These are phyloP conservation scores for Amphipyra tragopoginis DNA, from an alignment of 2,888 invertebrate species.

Conservation along the genomic window DNA sequence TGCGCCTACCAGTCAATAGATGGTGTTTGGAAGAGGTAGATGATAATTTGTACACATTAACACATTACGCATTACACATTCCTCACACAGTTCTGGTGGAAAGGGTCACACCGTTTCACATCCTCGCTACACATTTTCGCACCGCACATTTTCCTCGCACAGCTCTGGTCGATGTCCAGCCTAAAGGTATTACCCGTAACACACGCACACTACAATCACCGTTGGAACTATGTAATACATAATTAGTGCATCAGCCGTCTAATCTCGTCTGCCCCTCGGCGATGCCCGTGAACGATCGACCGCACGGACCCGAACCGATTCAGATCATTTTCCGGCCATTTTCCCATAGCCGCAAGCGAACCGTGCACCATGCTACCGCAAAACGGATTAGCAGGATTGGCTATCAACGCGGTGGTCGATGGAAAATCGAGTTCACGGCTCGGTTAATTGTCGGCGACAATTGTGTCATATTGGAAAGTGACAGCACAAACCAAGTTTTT, in stretches of 20 bases:
- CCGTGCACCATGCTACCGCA: constrained; percentile 65
- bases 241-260: constrained; percentile 31
- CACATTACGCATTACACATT: too few species aligned
- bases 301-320: constrained; percentile 41
- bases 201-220: not conserved
- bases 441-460: constrained; percentile 48
- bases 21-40: too few species aligned
- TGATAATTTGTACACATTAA: too few species aligned
- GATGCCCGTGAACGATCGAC: constrained; percentile 38
- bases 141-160: too few species aligned
- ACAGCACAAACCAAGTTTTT: not conserved
- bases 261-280: constrained; percentile 21
- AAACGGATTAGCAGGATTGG: constrained; percentile 72
- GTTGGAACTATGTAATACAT: constrained; percentile 3
- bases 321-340: constrained; percentile 69
- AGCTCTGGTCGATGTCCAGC: too few species aligned
- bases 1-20: too few species aligned
- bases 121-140: too few species aligned
- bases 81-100: too few species aligned
- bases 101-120: too few species aligned
- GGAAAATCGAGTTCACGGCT: constrained; percentile 61
- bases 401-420: constrained; percentile 53
- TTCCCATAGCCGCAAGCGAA: constrained; percentile 62
- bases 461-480: constrained; percentile 43
- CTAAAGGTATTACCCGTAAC: too few species aligned